phyloP scores from a whole-genome alignment of 2,888 invertebrate genomes.

The Magallana nippona region DNA sequence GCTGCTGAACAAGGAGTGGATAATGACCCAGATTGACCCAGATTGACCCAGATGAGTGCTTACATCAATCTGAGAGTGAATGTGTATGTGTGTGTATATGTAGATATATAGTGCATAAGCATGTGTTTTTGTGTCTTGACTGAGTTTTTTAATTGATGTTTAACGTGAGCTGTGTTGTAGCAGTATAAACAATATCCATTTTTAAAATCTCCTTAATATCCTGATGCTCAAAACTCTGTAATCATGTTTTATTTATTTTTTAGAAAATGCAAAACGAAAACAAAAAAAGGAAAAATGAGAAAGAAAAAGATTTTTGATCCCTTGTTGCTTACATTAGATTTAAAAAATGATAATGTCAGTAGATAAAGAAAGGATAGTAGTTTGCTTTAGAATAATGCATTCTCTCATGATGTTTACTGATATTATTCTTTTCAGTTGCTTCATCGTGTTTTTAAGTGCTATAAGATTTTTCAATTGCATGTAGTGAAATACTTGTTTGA shows the following conservation, averaged over 20 bases:
- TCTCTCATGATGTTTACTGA: too few relatives aligned
- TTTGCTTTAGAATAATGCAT: too few relatives aligned
- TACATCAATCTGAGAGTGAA: neutral
- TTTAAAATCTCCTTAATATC: neutral
- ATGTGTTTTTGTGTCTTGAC: neutral
- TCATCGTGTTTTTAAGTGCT: too few relatives aligned
- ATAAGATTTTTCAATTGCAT: too few relatives aligned
- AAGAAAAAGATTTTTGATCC: too few relatives aligned
- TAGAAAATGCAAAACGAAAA: too few relatives aligned
- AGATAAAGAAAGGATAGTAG: too few relatives aligned
- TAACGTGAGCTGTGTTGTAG: slow-evolving; percentile 20
- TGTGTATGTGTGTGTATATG: neutral
- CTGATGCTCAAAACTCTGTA: neutral
- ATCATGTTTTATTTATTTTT: neutral
- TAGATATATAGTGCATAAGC: neutral
- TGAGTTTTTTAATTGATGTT: neutral
- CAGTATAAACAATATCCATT: neutral
- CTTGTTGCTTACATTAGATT: too few relatives aligned
- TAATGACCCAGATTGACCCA: neutral
- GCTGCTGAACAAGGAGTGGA: neutral
- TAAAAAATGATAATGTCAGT: too few relatives aligned
- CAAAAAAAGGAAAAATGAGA: too few relatives aligned
- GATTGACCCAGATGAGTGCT: neutral
- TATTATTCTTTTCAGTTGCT: too few relatives aligned
- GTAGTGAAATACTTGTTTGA: too few relatives aligned